Base-by-base conservation (phyloP, 2,888 invertebrate species). In the Melitaea athalia region DNA sequence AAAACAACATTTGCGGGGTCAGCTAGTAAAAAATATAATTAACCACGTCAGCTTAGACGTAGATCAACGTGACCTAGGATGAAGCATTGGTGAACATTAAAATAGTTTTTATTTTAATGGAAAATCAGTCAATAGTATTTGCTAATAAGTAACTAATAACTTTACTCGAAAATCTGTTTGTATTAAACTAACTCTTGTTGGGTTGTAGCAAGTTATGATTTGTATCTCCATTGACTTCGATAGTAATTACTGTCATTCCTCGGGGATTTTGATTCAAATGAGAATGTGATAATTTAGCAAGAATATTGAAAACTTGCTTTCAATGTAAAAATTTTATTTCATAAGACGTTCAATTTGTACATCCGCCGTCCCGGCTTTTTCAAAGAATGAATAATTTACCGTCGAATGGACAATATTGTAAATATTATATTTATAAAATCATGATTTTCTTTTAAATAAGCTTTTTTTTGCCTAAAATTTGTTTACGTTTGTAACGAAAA, bases 311-410 rank as follows among this genome's bases (percentile, higher is more conserved):
- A 64, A 61, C 43, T 63, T 59, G 57, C 55, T 61, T 52, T 61
- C 14, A 24, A 63, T 61, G 47, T 64, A 61, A 49, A 47, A 14
- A 63, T 14, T 49, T 55, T 66, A 45, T 24, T 49, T 33, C 50
- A 53, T 59, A 65, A 45, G 55, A 68, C 45, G 52, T 59, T 45
- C 63, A 63, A 67, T 67, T 63, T 66, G 63, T 66, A 63, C 52
- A 66, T 60, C 42, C 31, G 42, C 59, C 57, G 31, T 61, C 47
- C 64, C 7, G 59, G 42, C 50, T 49, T 55, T 33, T 55, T 61
- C 43, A 50, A 42, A 38, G 17, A 52, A 52, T 5, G 52, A 31
- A 24, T 24, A 52, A 52, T 24, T 24, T 24, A 52, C 11, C 24
- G 52, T 52, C 53, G 53, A 12, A 31, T 31, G 31, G 17, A 12